Conservation (phyloP, 2,797 vertebrate genomes). For the Distichodus sexfasciatus region DNA sequence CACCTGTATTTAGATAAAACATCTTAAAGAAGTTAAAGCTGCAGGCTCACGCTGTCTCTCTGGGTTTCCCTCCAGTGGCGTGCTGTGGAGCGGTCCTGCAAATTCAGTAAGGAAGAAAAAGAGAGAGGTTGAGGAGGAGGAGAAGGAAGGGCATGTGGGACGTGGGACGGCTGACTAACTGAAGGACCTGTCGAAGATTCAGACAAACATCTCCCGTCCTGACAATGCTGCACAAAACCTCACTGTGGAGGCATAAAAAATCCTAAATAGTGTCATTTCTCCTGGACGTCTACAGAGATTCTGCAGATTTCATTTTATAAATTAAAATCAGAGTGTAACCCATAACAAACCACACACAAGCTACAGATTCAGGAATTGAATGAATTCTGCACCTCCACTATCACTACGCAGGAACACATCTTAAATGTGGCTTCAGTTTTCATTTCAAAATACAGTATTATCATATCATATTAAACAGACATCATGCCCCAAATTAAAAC, state of each 20-base stretch:
- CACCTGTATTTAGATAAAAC: too few species aligned
- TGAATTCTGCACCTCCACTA: too few species aligned
- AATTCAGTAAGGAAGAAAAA: conserved; percentile 38
- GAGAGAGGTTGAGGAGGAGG: conserved; percentile 39
- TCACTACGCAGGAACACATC: too few species aligned
- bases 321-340: too few species aligned
- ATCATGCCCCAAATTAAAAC: neutral
- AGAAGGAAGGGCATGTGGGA: neutral
- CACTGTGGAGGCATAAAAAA: too few species aligned
- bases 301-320: neutral
- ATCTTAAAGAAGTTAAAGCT: too few species aligned
- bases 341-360: too few species aligned
- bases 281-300: too few species aligned
- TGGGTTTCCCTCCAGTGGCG: conserved; percentile 52
- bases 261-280: too few species aligned
- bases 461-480: neutral
- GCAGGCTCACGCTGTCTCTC: too few species aligned
- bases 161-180: conserved; percentile 36
- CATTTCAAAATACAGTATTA: neutral
- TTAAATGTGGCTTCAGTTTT: too few species aligned
- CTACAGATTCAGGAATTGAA: too few species aligned
- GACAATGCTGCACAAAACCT: conserved; percentile 30
- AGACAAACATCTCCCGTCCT: conserved; percentile 62
- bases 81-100: conserved; percentile 49
- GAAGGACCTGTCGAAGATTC: conserved; percentile 47